Base-by-base conservation (phyloP, 2,888 invertebrate species). In the Temnothorax rugatulus region DNA sequence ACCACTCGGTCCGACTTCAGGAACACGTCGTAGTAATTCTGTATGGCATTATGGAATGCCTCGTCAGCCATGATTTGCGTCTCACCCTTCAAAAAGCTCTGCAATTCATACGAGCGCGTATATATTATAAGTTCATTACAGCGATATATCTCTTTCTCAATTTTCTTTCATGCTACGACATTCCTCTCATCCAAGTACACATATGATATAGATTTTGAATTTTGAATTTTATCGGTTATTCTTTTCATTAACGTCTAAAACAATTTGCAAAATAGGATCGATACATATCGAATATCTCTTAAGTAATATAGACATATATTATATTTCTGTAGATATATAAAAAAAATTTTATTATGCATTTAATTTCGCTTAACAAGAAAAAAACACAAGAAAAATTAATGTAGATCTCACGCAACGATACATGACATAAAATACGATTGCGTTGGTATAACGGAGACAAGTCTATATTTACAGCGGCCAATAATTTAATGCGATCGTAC, bases 21-120 rank as follows among this genome's bases (percentile, higher is more conserved):
- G 95, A 99, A 99, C 87, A 99, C 98, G 95, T 99, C 99, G 94
- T 97, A 97, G 95, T 98, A 98, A 93, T 98, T 99, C 95, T 99
- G 99, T 79, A 99, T 98, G 54, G 99, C 99, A 95, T 99, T 99
- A 94, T 98, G 99, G 95, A 99, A 99, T 79, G 99, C 99, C 95
- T 99, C 99, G 95, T 99, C 99, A 13, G 99, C 98, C 95, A 99
- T 97, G 93, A 99, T 99, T 95, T 98, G 98, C n/a, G 99, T 99
- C 95, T 99, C 99, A 68, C 99, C 99, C 95, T 98, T 99, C 86
- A 99, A 96, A 95, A 99, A 99, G 94, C 88, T 84, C 90, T 90
- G 90, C 3, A 87, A 90, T 82, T 29, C 34, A 50, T 18, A 84
- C 73, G 4, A 25, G n/a, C 25, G 57, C 13, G 47, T 29, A 29